phyloP scores from a whole-genome alignment of 2,797 vertebrate genomes.

The Centropyge bicolor region DNA sequence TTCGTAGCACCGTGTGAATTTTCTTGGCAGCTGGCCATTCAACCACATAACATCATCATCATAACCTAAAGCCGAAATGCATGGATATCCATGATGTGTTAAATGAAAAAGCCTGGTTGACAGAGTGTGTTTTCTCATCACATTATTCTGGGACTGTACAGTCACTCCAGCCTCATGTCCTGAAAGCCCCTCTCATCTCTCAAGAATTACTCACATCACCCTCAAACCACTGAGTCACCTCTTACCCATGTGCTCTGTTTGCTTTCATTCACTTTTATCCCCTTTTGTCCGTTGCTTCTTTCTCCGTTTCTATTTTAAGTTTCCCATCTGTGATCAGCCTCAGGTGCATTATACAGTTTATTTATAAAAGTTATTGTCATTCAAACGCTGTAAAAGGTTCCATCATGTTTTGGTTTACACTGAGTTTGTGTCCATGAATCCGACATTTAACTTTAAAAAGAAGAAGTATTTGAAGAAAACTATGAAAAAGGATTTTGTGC shows the following conservation, averaged over 20 bases:
- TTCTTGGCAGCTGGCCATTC: neutral
- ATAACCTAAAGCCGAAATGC: no score
- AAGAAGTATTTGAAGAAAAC: no score
- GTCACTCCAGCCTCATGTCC: neutral
- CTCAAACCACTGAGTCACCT: conserved; percentile 3
- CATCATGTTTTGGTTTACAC: neutral
- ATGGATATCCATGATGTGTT: neutral
- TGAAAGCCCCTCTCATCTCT: neutral
- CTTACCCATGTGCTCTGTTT: neutral
- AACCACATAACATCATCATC: no score
- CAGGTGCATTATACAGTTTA: neutral
- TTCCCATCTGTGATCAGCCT: neutral
- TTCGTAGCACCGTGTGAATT: neutral
- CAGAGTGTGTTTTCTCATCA: neutral
- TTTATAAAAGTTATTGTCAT: neutral
- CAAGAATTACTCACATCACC: neutral
- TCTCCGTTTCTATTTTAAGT: neutral
- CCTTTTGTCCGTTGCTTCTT: neutral
- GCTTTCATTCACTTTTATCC: neutral
- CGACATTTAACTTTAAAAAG: no score
- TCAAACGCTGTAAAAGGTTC: neutral
- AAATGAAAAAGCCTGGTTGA: neutral
- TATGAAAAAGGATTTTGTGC: no score
- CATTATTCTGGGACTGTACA: neutral
- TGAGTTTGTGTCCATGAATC: neutral